Conservation (phyloP, 2,888 invertebrate species). For the Cecidostiba fungosa region DNA sequence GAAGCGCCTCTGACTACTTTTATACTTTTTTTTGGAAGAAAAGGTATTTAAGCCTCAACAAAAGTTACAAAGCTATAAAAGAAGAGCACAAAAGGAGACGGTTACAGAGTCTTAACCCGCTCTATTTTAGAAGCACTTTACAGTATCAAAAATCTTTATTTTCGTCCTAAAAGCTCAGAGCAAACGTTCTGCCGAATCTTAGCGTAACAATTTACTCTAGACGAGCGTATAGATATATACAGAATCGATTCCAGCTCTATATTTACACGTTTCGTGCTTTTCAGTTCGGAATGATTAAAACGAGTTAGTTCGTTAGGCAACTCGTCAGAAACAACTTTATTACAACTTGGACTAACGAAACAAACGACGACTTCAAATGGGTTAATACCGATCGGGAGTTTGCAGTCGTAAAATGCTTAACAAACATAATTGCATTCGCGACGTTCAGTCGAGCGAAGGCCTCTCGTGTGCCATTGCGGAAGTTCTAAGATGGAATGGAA, state of each 20-base stretch:
- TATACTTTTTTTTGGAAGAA: neutral
- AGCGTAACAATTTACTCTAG: no score
- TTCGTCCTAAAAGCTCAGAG: neutral
- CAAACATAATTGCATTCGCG: constrained; percentile 54
- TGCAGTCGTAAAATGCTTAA: constrained; percentile 53
- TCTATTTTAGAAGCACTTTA: neutral
- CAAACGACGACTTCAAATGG: constrained; percentile 3
- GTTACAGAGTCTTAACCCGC: constrained; percentile 2
- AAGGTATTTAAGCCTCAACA: neutral
- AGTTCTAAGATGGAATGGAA: neutral
- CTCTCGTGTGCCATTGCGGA: neutral
- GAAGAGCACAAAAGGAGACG: neutral
- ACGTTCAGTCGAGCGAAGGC: constrained; percentile 10
- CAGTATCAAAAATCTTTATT: neutral
- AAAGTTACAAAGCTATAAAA: neutral
- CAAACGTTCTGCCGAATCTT: neutral
- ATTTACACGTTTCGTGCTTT: neutral
- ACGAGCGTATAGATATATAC: no score
- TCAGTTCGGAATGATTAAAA: constrained; percentile 5
- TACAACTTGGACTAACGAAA: constrained; percentile 17
- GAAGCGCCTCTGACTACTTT: neutral
- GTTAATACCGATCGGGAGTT: constrained; percentile 17
- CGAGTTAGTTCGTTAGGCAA: neutral
- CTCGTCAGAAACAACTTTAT: constrained; percentile 34
- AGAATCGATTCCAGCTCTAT: neutral